These are phyloP conservation scores for Germaria angustata DNA, from an alignment of 2,888 invertebrate genomes.

Conservation along the genomic window DNA sequence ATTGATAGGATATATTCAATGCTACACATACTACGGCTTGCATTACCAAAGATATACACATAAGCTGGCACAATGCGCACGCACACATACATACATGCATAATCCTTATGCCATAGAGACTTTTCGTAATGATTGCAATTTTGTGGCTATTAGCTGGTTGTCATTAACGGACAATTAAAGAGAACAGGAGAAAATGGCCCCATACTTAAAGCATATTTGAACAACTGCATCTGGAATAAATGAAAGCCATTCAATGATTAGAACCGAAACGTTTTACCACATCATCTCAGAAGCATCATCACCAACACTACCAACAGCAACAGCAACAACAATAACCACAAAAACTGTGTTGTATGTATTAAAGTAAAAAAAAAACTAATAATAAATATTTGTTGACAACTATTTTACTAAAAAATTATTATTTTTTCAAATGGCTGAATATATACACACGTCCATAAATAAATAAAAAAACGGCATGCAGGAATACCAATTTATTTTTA, in stretches of 20 bases:
- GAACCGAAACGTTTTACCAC: conserved; percentile 17
- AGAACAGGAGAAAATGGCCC: not conserved
- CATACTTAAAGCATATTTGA: not conserved
- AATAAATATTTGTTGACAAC: not conserved
- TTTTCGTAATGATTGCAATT: conserved; percentile 59
- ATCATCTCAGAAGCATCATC: not conserved
- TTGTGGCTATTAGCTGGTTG: conserved; percentile 62
- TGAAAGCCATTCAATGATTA: conserved; percentile 1
- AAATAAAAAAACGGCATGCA: not conserved
- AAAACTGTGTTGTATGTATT: not conserved
- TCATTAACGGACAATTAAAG: conserved; percentile 47
- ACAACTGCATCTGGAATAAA: not conserved
- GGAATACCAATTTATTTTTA: conserved; percentile 3
- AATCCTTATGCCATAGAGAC: conserved; percentile 26
- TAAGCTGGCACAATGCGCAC: not conserved
- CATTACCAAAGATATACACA: not conserved
- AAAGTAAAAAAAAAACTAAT: not conserved
- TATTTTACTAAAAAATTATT: not conserved
- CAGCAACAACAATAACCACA: no score
- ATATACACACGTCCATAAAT: no score
- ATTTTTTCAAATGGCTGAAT: not conserved
- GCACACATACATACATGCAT: not conserved
- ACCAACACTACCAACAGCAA: no score
- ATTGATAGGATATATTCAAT: conserved; percentile 48
- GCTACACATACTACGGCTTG: not conserved